Evolutionary conservation across 64 coral and sea anemone genomes (phyloP), one percentile per base, ranked within the genome.

Genomic region (Porites lutea): DNA sequence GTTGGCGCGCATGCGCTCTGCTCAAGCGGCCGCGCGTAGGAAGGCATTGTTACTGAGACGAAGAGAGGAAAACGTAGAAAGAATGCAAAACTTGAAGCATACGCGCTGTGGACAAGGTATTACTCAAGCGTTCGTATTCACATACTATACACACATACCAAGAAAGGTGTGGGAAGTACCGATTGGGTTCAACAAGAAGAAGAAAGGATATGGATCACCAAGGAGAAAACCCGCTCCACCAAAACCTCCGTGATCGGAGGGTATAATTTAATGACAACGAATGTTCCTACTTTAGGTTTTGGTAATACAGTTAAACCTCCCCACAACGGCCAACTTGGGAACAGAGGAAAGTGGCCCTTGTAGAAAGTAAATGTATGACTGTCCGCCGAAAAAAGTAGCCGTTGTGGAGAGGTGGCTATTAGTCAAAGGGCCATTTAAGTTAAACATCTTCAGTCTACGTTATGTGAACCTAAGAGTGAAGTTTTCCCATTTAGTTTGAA

Each of bases 131-230:
- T 77, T 88, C 27, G 85, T 90, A 5, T 98, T 98, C 68, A 93
- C 90, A 8, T 98, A 98, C 45, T 93, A 96, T 82, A 60, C 93
- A 16, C 87, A 87, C 9, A 51, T 98, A 20, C 96, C 96, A 3
- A 79, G 94, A 55, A 82, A 98, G 47, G 76, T 89, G 3, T 93
- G 94, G 96, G 93, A 98, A 72, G 66, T 98, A 45, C 91, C 91
- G 2, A 86, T 93, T 79, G 91, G 90, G 15, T 95, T 74, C 66
- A 92, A 89, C 21, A 95, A 95, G 52, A 95, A 98, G 59, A 95
- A 92, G 82, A 93, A 90, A 55, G 72, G 72, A 18, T 88, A 55
- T 37, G 75, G 86, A 21, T 86, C 83, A 53, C 87, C 88, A 0
- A 84, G 49, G 20, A 97, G 57, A 61, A 97, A 91, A 83, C 61